Evolutionary conservation across 2,888 invertebrate genomes (phyloP), one percentile per base, ranked within the genome.

Genomic region (Dasysyrphus albostriatus): DNA sequence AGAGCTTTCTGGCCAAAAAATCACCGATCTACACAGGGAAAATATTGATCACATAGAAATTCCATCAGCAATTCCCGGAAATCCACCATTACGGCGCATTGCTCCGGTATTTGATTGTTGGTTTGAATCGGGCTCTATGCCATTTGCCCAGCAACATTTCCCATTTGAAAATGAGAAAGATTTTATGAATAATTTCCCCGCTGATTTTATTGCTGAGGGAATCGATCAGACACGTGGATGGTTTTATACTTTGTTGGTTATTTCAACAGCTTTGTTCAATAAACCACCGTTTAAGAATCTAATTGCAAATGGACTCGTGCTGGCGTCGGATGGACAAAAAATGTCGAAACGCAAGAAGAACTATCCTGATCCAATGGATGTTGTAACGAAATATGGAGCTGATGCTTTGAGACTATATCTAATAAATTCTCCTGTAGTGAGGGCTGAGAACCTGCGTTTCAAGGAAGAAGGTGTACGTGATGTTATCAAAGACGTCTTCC

Each of bases 61-160:
- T 89, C 98, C 99, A 0, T 99, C 99, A 0, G 94, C 94, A 73
- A 94, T 96, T 44, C 95, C 96, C 0, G 98, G 98, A 7, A 95
- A 96, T 79, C 97, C 98, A 5, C 96, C 97, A 12, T 93, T 99
- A 39, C 95, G 94, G 88, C 95, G 99, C 74, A 96, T 99, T 5
- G 91, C 96, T 0, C 98, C 99, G 93, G 99, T 99, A 0, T 99
- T 99, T 93, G 99, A 99, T 93, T 99, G 99, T 92, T 99, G 99
- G 99, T 99, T 99, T 93, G 99, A 99, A 92, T 98, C 98, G 0
- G 99, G 99, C 5, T 98, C 98, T 24, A 99, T 99, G 99, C 99
- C 99, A 0, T 99, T 98, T 91, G 99, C 98, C 0, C 98, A 98
- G 92, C 94, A 95, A 89, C 98, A 99, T 93, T 99, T 97, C 92